These are phyloP conservation scores for Oscheius myriophilus DNA, from an alignment of 2,888 invertebrate species.

Conservation along the genomic window DNA sequence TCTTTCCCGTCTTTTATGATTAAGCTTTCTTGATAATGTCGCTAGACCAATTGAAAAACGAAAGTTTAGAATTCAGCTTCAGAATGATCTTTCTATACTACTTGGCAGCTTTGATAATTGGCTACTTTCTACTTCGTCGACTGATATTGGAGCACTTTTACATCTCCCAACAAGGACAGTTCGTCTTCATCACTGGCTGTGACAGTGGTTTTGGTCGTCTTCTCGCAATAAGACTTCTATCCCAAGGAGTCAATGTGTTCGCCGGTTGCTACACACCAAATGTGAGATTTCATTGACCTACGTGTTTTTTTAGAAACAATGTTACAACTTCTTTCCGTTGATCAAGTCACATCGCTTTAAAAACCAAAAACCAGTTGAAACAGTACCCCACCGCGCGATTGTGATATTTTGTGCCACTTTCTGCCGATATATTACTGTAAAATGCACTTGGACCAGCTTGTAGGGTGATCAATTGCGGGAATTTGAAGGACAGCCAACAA, in stretches of 20 bases:
- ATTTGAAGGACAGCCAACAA: too few relatives aligned
- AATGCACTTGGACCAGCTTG: too few relatives aligned
- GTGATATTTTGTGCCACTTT: too few relatives aligned
- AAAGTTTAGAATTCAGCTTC: conserved; percentile 1
- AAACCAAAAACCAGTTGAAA: too few relatives aligned
- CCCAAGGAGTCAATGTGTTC: conserved; percentile 82
- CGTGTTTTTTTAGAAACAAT: too few relatives aligned
- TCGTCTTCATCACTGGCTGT: conserved; percentile 55
- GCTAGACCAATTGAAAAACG: too few relatives aligned
- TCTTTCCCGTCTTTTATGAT: conserved; percentile 2
- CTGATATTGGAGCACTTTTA: conserved; percentile 45
- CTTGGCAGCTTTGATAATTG: conserved; percentile 23
- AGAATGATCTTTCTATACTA: conserved; percentile 26
- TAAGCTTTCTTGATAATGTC: background rate
- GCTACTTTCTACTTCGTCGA: conserved; percentile 44
- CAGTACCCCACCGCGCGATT: too few relatives aligned
- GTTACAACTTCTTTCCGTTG: too few relatives aligned
- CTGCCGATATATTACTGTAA: too few relatives aligned
- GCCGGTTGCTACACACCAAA: conserved; percentile 79
- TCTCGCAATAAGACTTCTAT: conserved; percentile 66
- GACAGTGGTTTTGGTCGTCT: conserved; percentile 70
- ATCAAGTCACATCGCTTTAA: too few relatives aligned
- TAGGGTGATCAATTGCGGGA: too few relatives aligned
- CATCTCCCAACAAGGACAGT: conserved; percentile 34
- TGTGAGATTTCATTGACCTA: conserved; percentile 35